phyloP scores from a whole-genome alignment of 2,797 vertebrate species.

The Malacoctenus gilli region DNA sequence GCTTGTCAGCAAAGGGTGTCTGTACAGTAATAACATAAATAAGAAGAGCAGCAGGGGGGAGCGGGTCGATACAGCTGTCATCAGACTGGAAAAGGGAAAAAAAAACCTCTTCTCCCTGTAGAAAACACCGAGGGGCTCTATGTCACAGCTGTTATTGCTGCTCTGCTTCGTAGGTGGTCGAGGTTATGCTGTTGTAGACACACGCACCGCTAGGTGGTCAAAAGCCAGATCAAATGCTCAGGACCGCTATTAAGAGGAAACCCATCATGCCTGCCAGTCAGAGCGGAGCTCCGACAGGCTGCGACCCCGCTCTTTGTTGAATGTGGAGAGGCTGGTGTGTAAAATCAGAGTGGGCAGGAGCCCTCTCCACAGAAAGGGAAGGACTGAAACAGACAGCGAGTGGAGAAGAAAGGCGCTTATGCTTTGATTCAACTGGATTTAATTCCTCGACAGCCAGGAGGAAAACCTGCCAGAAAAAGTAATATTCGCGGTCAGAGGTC shows the following conservation, averaged over 20 bases:
- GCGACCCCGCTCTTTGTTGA: slow-evolving; percentile 57
- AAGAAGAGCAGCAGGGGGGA: background rate
- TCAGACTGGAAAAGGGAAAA: slow-evolving; percentile 22
- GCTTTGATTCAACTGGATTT: slow-evolving; percentile 17
- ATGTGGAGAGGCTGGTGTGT: slow-evolving; percentile 26
- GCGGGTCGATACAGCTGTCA: slow-evolving; percentile 27
- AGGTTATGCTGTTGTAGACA: slow-evolving; percentile 39
- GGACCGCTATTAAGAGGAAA: slow-evolving; percentile 35
- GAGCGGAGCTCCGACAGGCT: slow-evolving; percentile 39
- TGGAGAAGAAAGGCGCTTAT: slow-evolving; percentile 1
- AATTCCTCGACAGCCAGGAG: slow-evolving; percentile 12
- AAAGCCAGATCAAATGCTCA: slow-evolving; percentile 49
- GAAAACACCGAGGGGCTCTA: slow-evolving; percentile 21
- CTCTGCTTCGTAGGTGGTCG: slow-evolving; percentile 28
- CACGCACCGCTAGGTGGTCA: slow-evolving; percentile 25
- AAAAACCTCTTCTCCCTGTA: slow-evolving; percentile 23
- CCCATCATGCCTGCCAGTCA: slow-evolving; percentile 48
- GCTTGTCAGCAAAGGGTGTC: slow-evolving; percentile 25
- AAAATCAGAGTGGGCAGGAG: slow-evolving; percentile 30
- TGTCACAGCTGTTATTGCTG: slow-evolving; percentile 53
- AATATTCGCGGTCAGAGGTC: slow-evolving; percentile 45
- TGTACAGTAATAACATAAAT: slow-evolving; percentile 26
- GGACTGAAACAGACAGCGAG: slow-evolving; percentile 2
- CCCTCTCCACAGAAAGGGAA: slow-evolving; percentile 15
- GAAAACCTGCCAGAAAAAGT: slow-evolving; percentile 1